Evolutionary conservation across 2,888 invertebrate genomes (phyloP).

Genomic region (Tenthredo livida): DNA sequence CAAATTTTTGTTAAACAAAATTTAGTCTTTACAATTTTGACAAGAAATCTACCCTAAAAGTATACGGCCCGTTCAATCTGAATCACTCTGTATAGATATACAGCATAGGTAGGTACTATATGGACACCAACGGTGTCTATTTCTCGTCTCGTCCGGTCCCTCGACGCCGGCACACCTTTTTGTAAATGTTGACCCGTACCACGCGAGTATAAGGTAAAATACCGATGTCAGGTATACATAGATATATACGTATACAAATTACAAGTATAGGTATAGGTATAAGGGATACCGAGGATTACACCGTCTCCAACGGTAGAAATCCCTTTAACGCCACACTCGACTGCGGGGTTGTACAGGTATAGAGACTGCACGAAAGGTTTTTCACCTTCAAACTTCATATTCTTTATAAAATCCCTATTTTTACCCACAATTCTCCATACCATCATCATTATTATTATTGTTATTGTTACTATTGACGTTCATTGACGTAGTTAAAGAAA

Average conservation of each 20-base stretch:
- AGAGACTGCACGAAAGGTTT: background rate
- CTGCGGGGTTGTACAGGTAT: background rate
- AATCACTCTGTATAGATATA: background rate
- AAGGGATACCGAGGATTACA: background rate
- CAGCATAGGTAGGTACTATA: background rate
- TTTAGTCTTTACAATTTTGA: no score
- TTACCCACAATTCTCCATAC: background rate
- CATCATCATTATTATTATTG: no score
- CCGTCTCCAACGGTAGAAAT: constrained; percentile 3
- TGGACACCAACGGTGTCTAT: background rate
- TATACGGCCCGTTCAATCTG: no score
- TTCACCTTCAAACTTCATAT: background rate
- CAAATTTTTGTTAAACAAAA: no score
- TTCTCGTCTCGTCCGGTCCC: background rate
- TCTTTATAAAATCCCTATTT: background rate
- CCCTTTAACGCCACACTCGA: background rate
- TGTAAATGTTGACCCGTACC: background rate
- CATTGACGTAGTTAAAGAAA: no score
- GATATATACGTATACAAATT: no score
- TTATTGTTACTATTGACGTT: background rate
- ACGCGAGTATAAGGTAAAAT: background rate
- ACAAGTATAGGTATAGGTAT: no score
- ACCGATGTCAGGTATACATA: no score
- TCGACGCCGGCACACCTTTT: constrained; percentile 3
- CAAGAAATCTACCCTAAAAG: no score